Conservation (phyloP, 2,113 vertebrate genomes). For the Phodopus roborovskii region DNA sequence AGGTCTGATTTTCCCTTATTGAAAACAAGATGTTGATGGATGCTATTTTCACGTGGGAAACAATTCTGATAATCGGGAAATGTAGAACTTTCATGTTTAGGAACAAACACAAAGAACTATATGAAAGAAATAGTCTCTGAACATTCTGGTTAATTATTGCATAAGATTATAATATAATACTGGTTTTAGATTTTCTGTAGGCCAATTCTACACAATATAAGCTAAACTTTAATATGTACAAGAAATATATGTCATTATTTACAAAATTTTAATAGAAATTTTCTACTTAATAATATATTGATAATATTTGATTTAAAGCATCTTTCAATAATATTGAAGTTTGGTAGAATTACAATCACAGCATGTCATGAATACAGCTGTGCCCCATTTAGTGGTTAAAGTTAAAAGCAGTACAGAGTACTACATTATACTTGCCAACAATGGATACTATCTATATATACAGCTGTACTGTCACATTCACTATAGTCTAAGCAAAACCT, state of each 20-base stretch:
- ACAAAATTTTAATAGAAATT: background rate
- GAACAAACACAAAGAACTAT: slow-evolving; percentile 26
- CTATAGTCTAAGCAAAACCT: background rate
- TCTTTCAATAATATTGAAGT: background rate
- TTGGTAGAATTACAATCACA: background rate
- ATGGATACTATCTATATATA: background rate
- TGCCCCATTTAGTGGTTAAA: background rate
- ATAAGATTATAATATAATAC: background rate
- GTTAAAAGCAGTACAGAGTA: background rate
- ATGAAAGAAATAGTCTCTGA: slow-evolving; percentile 22
- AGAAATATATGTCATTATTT: background rate
- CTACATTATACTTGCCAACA: background rate
- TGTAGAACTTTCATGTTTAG: slow-evolving; percentile 68
- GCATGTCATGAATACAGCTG: background rate
- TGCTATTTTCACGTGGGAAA: slow-evolving; percentile 36
- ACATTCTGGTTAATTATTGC: background rate
- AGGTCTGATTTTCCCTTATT: slow-evolving; percentile 34
- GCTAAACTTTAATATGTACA: background rate
- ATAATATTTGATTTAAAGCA: background rate
- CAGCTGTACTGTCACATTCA: background rate
- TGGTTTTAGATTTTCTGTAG: background rate
- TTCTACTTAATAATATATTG: background rate
- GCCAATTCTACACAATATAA: background rate
- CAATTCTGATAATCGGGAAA: slow-evolving; percentile 41
- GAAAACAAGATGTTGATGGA: slow-evolving; percentile 43